These are phyloP conservation scores for Drosophila kambysellisi DNA, from an alignment of 2,888 invertebrate species.

Conservation along the genomic window DNA sequence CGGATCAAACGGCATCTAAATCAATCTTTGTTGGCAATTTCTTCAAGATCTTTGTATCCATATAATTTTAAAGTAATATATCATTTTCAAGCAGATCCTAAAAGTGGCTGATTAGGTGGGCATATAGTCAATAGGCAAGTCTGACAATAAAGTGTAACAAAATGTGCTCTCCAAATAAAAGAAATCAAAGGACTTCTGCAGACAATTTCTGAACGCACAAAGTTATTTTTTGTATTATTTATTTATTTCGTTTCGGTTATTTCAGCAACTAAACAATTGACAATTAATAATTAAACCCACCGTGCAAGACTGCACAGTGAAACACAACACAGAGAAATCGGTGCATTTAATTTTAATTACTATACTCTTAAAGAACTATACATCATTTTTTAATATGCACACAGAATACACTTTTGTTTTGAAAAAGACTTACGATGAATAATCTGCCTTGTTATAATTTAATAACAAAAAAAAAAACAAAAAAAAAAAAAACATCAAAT, in stretches of 20 bases:
- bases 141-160: conserved; percentile 4
- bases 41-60: conserved; percentile 1
- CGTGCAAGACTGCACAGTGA: conserved; percentile 70
- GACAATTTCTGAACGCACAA: conserved; percentile 45
- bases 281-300: conserved; percentile 62
- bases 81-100: not conserved
- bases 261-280: conserved; percentile 35
- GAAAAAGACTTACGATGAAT: not conserved
- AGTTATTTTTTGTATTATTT: conserved; percentile 4
- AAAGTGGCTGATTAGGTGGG: not conserved
- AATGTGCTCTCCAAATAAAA: not conserved
- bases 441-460: conserved; percentile 24
- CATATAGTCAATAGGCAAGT: not conserved
- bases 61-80: conserved; percentile 6
- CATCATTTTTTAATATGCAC: conserved; percentile 58
- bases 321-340: conserved; percentile 62
- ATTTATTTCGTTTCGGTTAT: not conserved
- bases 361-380: conserved; percentile 29
- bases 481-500: conserved; percentile 7
- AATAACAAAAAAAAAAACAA: not conserved
- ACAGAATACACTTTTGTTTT: conserved; percentile 23
- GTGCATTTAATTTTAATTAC: conserved; percentile 69
- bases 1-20: conserved; percentile 29
- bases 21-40: conserved; percentile 11
- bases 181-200: conserved; percentile 1